Percentiles rank a stretch among this genome's conserved stretches.
Evolutionary conservation across 1,140 invertebrate species (phyloP).

Genomic region (Rhyzopertha dominica): DNA sequence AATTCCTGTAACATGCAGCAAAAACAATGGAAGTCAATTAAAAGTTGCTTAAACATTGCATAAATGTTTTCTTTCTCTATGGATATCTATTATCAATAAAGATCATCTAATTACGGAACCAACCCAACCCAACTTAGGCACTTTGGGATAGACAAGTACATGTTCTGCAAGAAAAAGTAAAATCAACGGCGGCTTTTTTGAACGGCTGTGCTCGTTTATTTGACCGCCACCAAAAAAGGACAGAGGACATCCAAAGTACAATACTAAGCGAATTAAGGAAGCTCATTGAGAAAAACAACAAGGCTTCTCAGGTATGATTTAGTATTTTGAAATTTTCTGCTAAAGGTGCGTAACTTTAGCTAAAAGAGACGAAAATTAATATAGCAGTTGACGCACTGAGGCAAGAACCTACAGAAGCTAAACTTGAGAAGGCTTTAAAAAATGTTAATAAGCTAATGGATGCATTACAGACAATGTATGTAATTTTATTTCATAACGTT

Average conservation of each 20-base stretch:
- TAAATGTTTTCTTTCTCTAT: no score
- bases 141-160: neutral
- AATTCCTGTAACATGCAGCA: no score
- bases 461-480: slow-evolving; percentile 2
- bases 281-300: neutral
- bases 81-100: no score
- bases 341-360: no score
- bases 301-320: neutral
- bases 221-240: neutral
- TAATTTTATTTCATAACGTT: neutral
- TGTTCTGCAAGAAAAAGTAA: neutral
- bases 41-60: no score
- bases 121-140: neutral
- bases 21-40: no score
- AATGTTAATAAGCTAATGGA: slow-evolving; percentile 1
- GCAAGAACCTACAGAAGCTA: slow-evolving; percentile 1
- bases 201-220: neutral
- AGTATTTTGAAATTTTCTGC: neutral
- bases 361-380: slow-evolving; percentile 7
- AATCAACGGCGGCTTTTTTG: neutral
- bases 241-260: neutral
- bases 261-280: neutral
- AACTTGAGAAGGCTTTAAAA: neutral
- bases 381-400: slow-evolving; percentile 5
- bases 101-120: no score